These are phyloP conservation scores for Brassicogethes aeneus DNA, from an alignment of 2,888 invertebrate species.

Conservation along the genomic window DNA sequence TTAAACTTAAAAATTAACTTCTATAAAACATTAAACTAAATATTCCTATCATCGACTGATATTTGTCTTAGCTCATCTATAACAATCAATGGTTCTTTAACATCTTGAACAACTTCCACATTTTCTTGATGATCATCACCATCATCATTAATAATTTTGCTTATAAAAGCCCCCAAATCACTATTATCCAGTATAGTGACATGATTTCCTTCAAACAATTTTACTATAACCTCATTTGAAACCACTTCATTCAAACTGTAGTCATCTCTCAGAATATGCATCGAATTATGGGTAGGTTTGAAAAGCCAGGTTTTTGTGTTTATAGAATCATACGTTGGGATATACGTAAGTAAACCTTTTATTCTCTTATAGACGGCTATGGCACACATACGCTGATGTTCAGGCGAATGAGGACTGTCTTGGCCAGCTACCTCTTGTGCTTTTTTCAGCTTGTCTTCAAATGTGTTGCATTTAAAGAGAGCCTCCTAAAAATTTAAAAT, in stretches of 20 bases:
- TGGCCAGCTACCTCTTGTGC: neutral
- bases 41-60: no score
- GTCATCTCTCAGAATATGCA: slow-evolving; percentile 7
- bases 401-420: neutral
- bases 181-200: slow-evolving; percentile 57
- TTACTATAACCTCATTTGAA: slow-evolving; percentile 48
- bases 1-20: no score
- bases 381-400: neutral
- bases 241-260: slow-evolving; percentile 19
- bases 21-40: no score
- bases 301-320: neutral
- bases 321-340: neutral
- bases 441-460: neutral
- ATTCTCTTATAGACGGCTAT: neutral
- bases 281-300: neutral
- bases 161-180: slow-evolving; percentile 17
- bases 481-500: neutral
- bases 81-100: no score
- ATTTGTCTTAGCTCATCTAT: no score
- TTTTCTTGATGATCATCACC: no score
- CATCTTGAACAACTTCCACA: no score
- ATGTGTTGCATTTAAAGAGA: neutral
- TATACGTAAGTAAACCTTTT: slow-evolving; percentile 1
- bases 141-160: neutral
- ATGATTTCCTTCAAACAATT: slow-evolving; percentile 63